Conservation (phyloP, 1,140 invertebrate genomes). For the Aethina tumida region DNA sequence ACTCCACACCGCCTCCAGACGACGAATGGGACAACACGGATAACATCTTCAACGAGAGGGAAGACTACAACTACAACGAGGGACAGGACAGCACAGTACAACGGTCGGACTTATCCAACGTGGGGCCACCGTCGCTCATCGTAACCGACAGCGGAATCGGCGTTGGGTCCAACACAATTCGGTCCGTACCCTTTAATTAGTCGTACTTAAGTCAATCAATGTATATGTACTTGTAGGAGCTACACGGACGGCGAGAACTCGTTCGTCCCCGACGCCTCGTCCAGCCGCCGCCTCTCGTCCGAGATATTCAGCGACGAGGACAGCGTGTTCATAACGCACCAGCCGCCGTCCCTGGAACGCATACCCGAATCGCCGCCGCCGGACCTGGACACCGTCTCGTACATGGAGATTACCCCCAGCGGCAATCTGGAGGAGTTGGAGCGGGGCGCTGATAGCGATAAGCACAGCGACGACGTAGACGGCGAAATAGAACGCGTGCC, state of each 20-base stretch:
- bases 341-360: conserved; percentile 7
- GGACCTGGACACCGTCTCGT: no score
- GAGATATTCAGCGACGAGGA: conserved; percentile 21
- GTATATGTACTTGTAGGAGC: conserved; percentile 13
- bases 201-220: background rate
- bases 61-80: conserved; percentile 7
- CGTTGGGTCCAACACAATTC: background rate
- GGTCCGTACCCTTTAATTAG: no score
- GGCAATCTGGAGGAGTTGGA: conserved; percentile 11
- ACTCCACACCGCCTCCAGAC: conserved; percentile 22
- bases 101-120: conserved; percentile 22
- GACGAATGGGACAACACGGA: conserved; percentile 18
- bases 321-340: conserved; percentile 10
- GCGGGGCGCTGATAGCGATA: no score
- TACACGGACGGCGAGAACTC: conserved; percentile 15
- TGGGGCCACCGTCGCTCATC: conserved; percentile 26
- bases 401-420: conserved; percentile 14
- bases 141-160: background rate
- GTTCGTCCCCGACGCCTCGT: conserved; percentile 16
- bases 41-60: conserved; percentile 17
- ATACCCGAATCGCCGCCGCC: conserved; percentile 11
- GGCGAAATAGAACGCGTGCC: no score
- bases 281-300: conserved; percentile 13
- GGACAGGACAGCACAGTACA: conserved; percentile 7
- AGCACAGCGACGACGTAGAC: no score